phyloP scores from a whole-genome alignment of 2,113 vertebrate genomes.

The Saguinus imperator region DNA sequence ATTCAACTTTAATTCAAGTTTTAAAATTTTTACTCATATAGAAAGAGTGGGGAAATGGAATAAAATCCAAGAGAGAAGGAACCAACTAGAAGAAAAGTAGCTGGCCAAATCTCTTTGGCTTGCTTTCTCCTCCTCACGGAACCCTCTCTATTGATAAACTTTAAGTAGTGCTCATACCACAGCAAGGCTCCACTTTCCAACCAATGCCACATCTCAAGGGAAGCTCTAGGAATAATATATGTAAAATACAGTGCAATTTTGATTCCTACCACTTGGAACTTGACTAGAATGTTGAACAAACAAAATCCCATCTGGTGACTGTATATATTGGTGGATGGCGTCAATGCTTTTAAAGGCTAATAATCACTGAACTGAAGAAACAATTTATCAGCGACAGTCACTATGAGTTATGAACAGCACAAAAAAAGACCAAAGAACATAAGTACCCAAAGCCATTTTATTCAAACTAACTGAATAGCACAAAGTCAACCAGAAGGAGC shows the following conservation, averaged over 20 bases:
- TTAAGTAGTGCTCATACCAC: neutral
- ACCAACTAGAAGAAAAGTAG: neutral
- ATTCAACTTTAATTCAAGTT: no score
- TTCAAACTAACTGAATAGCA: constrained; percentile 7
- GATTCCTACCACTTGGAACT: neutral
- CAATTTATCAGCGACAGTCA: constrained; percentile 4
- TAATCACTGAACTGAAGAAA: neutral
- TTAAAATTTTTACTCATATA: neutral
- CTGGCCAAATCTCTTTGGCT: neutral
- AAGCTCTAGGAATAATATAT: neutral
- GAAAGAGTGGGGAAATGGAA: neutral
- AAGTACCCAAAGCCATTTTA: neutral
- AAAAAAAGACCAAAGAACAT: neutral
- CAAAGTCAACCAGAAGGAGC: neutral
- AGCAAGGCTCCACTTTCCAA: neutral
- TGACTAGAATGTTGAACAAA: neutral
- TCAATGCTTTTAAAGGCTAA: neutral
- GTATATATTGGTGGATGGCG: neutral
- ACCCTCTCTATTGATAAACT: neutral
- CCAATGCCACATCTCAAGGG: neutral
- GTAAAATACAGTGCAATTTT: neutral
- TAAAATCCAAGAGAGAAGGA: neutral
- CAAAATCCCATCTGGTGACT: neutral
- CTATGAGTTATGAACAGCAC: neutral
- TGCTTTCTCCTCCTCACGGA: neutral